Evolutionary conservation across 2,113 vertebrate genomes (phyloP).

Genomic region (Macaca mulatta): DNA sequence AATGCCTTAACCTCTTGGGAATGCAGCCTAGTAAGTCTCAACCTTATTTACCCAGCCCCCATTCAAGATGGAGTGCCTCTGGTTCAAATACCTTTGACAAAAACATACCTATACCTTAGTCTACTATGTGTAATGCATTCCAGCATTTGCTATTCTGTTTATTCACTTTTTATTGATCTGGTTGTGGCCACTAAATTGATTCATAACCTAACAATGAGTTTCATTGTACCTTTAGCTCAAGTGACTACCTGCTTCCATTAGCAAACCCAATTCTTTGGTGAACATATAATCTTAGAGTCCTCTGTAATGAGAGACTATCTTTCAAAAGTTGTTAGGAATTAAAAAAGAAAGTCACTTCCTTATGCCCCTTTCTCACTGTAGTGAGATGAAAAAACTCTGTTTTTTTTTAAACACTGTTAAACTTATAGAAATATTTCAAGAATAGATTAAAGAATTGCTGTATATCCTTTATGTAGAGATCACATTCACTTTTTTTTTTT

Average conservation of each 20-base stretch:
- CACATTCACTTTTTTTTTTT: neutral
- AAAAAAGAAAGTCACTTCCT: neutral
- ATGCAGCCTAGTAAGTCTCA: too few species aligned
- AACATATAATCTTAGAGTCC: neutral
- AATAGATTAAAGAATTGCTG: neutral
- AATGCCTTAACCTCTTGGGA: too few species aligned
- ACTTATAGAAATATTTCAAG: neutral
- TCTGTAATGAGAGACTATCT: neutral
- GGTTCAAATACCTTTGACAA: neutral
- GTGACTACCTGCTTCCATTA: neutral
- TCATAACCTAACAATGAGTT: neutral
- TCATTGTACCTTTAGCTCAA: neutral
- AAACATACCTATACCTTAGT: neutral
- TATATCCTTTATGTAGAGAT: neutral
- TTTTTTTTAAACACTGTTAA: conserved; percentile 11
- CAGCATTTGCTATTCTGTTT: neutral
- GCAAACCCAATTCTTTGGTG: neutral
- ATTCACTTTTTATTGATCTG: conserved; percentile 2
- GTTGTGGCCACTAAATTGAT: neutral
- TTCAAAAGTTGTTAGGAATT: neutral
- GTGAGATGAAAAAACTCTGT: neutral
- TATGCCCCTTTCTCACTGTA: neutral
- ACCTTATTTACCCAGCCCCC: neutral
- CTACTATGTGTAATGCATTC: neutral
- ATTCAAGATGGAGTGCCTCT: too few species aligned